These are phyloP conservation scores for Aplysina aerophoba DNA, from an alignment of 37 sponge, comb jelly and placozoan species.

Conservation along the genomic window DNA sequence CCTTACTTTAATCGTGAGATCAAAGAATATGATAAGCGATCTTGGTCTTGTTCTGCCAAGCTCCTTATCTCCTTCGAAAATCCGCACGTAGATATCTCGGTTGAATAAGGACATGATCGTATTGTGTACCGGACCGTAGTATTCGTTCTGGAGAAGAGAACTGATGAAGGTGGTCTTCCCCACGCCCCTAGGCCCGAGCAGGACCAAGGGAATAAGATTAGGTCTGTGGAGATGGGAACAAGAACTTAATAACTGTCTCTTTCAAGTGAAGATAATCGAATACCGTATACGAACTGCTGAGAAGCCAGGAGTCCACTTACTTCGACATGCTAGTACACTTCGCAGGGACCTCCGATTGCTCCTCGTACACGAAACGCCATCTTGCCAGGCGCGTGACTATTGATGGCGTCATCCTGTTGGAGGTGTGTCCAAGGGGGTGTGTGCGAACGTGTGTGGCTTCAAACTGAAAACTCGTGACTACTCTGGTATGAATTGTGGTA, in stretches of 20 bases:
- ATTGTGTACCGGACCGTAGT: not conserved
- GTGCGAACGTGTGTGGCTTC: not conserved
- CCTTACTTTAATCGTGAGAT: conserved; percentile 56
- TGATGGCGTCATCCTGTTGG: not conserved
- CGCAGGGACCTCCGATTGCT: not conserved
- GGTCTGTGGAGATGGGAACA: conserved; percentile 19
- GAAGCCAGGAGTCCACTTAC: not conserved
- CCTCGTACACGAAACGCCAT: not conserved
- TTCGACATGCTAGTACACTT: not conserved
- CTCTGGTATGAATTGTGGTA: not conserved
- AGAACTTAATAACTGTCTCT: not conserved
- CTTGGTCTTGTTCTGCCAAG: not conserved
- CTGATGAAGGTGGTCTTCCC: conserved; percentile 67
- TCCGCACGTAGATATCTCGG: not conserved
- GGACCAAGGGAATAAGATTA: conserved; percentile 42
- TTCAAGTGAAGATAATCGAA: not conserved
- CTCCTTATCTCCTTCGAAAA: not conserved
- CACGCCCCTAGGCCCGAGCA: conserved; percentile 59
- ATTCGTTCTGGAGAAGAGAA: not conserved
- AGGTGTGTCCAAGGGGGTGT: not conserved
- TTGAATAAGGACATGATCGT: not conserved
- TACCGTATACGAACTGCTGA: not conserved
- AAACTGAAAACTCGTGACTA: conserved; percentile 11
- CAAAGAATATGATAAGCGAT: conserved; percentile 47
- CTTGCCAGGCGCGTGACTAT: not conserved